Conservation (phyloP, 2,113 vertebrate genomes). For the Sus scrofa region T2T-Sscrofa CM000812.6:30907501-30908000, state of each 20-base stretch:
- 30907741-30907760: neutral
- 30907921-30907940: neutral
- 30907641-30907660: neutral
- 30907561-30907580: neutral
- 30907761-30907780: neutral
- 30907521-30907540: neutral
- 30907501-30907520: neutral
- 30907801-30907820: neutral
- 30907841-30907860: neutral
- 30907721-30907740: neutral
- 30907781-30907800: neutral
- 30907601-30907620: neutral
- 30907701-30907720: neutral
- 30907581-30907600: neutral
- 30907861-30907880: neutral
- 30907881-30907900: neutral
- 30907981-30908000: neutral
- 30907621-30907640: neutral
- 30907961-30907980: neutral
- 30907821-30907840: neutral
- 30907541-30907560: neutral
- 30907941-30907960: neutral
- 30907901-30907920: slow-evolving; percentile 9
- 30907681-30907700: neutral
- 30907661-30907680: neutral